Base-by-base conservation (phyloP, 2,113 vertebrate genomes). In the Nyctibius bracteatus region DNA sequence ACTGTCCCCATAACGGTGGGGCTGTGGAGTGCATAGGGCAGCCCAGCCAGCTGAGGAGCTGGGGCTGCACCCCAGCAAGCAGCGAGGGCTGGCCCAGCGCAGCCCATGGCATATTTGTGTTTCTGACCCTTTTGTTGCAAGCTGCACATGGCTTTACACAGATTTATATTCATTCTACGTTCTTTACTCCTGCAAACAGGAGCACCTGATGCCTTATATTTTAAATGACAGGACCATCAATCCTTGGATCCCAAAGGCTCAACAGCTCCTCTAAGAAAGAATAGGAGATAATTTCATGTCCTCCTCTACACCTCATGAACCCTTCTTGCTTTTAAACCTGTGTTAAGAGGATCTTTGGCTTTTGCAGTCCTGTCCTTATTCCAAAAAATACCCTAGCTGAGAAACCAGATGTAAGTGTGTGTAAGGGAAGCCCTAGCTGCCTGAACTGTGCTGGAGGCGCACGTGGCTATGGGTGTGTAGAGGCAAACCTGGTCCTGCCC, bases 11-110 rank as follows among this genome's bases (percentile, higher is more conserved):
- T 20, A 25, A 11, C 4, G 2, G 41, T 52, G 72, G 28, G 15
- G 30, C n/a, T 62, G 8, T 39, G 74, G 68, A 54, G 46, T 0
- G 0, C 14, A 19, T 0, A 7, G 57, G 39, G 22, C 30, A 77
- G 63, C 72, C 49, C 72, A 47, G 41, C 2, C 51, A 39, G 44
- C 46, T 65, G 68, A 59, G 51, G 27, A 51, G 30, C 41, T 81
- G 43, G 58, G 54, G 33, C 23, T 72, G 43, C 54, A 37, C 16
- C 44, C 28, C 35, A 71, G 41, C 9, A 44, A 54, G 31, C 1
- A 1, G 9, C 5, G 5, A 57, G 58, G 37, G 16, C 57, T 84
- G 79, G 20, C 43, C 33, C 62, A 66, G 67, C 27, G 24, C 31
- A 61, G 63, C 30, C 31, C 18, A 21, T 0, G 8, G 19, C 39